Evolutionary conservation across 1,140 invertebrate species (phyloP), one percentile per base, ranked within the genome.

Genomic region (Eubasilissa regina): DNA sequence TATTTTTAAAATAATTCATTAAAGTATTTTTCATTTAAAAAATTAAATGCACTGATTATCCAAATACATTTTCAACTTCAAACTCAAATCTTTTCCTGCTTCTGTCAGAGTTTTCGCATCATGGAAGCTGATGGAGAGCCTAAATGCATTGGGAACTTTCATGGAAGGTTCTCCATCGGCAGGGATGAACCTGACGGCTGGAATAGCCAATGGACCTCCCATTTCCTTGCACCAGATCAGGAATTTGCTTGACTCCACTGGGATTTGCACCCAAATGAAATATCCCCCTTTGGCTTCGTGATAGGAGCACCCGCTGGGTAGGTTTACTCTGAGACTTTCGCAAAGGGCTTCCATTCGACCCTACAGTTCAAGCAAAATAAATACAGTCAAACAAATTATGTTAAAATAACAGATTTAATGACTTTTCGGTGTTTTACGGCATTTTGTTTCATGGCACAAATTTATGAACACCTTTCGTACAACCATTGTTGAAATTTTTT

Each of bases 181-280:
- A 19, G 51, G 86, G 44, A 82, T 86, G 35, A 91, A 79, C 6
- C 73, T 62, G n/a, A 55, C 9, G 47, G 75, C 68, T 12, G 80
- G 72, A 15, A 81, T 55, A 0, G 78, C 78, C 12, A 75, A 75
- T 9, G 78, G 76, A 43, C 74, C 75, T 10, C 75, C 73, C 11
- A 35, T 4, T 19, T 48, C 17, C 9, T 44, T 48, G 17, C 73
- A 75, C 80, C 82, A 81, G 3, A 12, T 44, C 25, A 81, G 53
- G 77, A 83, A 83, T 0, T 83, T 81, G 76, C 82, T 83, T 56
- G 87, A 84, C 4, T 83, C 82, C 68, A 83, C 66, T 0, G 91
- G 89, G 66, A 91, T 80, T 78, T 85, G 83, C 68, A 92, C 84
- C 92, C 92, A 93, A 58, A 93, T 84, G 80, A 92, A 93, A 79